Percentiles rank a stretch among this genome's conserved stretches.
Evolutionary conservation across 2,113 vertebrate species (phyloP).

Genomic region (Oriolus oriolus): DNA sequence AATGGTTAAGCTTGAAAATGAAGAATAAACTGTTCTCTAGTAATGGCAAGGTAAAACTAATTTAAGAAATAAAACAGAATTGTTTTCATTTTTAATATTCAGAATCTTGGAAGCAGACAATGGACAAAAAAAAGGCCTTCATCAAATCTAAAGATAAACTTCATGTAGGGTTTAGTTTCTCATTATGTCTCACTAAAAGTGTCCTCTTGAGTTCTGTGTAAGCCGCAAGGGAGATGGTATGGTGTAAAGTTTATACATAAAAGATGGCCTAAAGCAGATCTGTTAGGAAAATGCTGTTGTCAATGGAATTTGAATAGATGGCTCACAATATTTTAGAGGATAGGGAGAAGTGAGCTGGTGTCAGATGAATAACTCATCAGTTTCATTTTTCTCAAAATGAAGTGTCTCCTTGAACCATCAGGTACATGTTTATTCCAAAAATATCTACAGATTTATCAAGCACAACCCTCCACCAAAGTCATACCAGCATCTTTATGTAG

Average conservation of each 20-base stretch:
- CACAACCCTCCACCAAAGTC: not conserved
- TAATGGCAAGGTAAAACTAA: not conserved
- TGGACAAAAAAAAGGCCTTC: not conserved
- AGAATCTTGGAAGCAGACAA: not conserved
- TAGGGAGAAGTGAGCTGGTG: not conserved
- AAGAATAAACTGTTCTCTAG: not conserved
- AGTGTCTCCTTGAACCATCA: not conserved
- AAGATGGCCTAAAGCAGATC: not conserved
- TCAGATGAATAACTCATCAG: not conserved
- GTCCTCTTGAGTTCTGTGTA: not conserved
- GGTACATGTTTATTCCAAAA: not conserved
- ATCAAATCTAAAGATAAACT: not conserved
- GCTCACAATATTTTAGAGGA: not conserved
- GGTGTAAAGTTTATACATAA: not conserved
- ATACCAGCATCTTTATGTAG: not conserved
- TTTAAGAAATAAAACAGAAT: not conserved
- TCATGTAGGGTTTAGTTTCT: not conserved
- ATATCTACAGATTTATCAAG: not conserved
- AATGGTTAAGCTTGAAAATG: not conserved
- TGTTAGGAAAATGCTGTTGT: not conserved
- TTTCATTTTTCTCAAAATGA: not conserved
- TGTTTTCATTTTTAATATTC: not conserved
- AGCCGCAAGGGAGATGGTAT: fast-evolving
- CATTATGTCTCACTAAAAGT: not conserved
- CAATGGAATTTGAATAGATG: not conserved